Evolutionary conservation across 2,888 invertebrate species (phyloP).

Genomic region (Argynnis bischoffii): DNA sequence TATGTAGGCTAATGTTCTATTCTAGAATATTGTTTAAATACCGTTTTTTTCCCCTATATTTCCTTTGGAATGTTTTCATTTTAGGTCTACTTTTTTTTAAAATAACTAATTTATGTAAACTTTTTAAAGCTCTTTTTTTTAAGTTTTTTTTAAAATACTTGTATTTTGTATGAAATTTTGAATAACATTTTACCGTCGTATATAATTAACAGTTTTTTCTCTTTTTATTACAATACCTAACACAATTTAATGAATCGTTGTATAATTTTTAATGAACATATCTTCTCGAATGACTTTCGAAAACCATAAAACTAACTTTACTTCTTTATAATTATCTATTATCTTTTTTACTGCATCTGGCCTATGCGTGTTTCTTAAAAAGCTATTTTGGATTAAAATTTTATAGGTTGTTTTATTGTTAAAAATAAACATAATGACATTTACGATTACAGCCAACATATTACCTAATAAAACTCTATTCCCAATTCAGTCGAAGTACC

Average conservation of each 20-base stretch:
- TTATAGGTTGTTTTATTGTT: slow-evolving; percentile 36
- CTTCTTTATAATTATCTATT: slow-evolving; percentile 31
- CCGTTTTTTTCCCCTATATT: no score
- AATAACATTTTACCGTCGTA: not conserved
- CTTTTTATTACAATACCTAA: not conserved
- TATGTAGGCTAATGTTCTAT: not conserved
- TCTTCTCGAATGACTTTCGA: not conserved
- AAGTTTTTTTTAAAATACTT: not conserved
- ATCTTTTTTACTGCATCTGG: slow-evolving; percentile 26
- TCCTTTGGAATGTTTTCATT: no score
- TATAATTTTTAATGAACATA: slow-evolving; percentile 15
- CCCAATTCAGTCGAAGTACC: slow-evolving; percentile 20
- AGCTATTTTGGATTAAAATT: slow-evolving; percentile 35
- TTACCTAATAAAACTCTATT: slow-evolving; percentile 33
- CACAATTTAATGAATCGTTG: not conserved
- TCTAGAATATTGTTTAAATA: no score
- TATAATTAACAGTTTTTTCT: not conserved
- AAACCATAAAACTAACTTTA: slow-evolving; percentile 22
- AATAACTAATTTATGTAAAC: no score
- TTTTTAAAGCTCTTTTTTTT: not conserved
- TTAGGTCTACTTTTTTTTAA: not conserved
- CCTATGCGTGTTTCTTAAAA: slow-evolving; percentile 31
- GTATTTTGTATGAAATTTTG: no score
- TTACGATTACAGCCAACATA: slow-evolving; percentile 35
- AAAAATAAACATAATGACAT: slow-evolving; percentile 32